These are phyloP conservation scores for Channa argus DNA, from an alignment of 2,113 vertebrate genomes.

Conservation along the genomic window DNA sequence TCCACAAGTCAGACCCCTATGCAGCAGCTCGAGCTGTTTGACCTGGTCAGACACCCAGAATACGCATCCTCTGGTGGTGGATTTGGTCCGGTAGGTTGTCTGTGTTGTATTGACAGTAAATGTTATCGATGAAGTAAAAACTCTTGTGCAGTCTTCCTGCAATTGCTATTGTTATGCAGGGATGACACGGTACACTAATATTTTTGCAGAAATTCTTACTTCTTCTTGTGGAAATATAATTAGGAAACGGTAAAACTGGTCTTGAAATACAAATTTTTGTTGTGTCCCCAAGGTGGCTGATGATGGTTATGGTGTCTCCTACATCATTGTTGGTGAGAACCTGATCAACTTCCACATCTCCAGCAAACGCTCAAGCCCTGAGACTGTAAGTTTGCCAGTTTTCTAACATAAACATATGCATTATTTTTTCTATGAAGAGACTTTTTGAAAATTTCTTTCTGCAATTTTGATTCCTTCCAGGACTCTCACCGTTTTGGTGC, in stretches of 20 bases:
- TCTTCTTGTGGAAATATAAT: background rate
- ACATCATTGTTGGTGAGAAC: constrained; percentile 91
- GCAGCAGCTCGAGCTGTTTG: constrained; percentile 89
- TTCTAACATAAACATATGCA: background rate
- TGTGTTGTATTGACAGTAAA: background rate
- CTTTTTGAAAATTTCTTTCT: background rate
- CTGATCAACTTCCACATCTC: constrained; percentile 96
- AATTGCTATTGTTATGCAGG: background rate
- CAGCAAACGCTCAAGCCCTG: constrained; percentile 93
- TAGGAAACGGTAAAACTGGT: background rate
- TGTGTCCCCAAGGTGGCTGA: constrained; percentile 89
- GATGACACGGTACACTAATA: background rate
- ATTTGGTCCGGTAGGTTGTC: constrained; percentile 92
- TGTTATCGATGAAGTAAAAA: background rate
- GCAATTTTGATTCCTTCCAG: constrained; percentile 67
- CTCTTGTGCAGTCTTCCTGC: background rate
- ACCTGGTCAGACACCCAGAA: constrained; percentile 89
- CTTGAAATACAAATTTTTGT: background rate
- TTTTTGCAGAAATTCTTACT: no score
- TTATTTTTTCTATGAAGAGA: background rate
- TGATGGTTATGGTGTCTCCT: constrained; percentile 97
- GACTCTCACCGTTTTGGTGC: constrained; percentile 93
- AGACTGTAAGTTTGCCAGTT: constrained; percentile 86
- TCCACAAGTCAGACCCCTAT: constrained; percentile 98
- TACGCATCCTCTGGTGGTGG: constrained; percentile 91